Conservation (phyloP, 23 tunicate species). For the Clavelina lepadiformis region DNA sequence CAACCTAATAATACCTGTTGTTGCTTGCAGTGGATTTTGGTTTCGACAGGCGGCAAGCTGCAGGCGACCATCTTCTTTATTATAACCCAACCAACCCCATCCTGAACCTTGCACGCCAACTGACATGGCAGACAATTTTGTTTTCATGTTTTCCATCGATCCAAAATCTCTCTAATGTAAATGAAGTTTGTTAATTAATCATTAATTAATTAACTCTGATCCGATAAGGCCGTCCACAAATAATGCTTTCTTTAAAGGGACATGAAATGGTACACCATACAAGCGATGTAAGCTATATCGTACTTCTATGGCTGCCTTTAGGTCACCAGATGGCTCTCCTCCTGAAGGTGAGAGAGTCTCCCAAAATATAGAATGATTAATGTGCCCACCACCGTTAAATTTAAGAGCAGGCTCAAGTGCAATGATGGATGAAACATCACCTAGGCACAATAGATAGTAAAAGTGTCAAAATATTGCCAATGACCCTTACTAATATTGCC, state of each 20-base stretch:
- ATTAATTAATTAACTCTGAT: too few species aligned
- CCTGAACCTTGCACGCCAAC: constrained; percentile 97
- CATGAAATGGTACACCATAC: too few species aligned
- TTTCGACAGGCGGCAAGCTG: constrained; percentile 81
- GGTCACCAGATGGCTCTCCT: constrained; percentile 55
- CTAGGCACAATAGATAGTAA: too few species aligned
- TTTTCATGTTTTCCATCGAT: constrained; percentile 62
- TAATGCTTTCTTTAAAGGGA: too few species aligned
- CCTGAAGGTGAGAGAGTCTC: constrained; percentile 79
- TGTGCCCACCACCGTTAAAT: constrained; percentile 98
- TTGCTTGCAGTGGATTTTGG: constrained; percentile 95
- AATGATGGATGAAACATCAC: constrained; percentile 69
- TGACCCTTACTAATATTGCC: too few species aligned
- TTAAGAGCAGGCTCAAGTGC: constrained; percentile 78
- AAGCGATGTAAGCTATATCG: too few species aligned
- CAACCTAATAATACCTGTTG: constrained; percentile 92
- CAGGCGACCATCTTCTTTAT: constrained; percentile 50
- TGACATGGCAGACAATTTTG: constrained; percentile 53
- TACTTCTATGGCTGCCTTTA: constrained; percentile 60
- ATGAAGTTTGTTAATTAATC: too few species aligned
- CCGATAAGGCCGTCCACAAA: too few species aligned
- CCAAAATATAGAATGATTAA: constrained; percentile 99
- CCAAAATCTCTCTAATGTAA: constrained; percentile 93
- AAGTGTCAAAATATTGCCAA: too few species aligned
- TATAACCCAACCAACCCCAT: constrained; percentile 98